Percentiles rank a stretch among this genome's conserved stretches.
These are phyloP conservation scores for Doryteuthis pealeii DNA, from an alignment of 1,140 invertebrate species.

Conservation along the genomic window DNA sequence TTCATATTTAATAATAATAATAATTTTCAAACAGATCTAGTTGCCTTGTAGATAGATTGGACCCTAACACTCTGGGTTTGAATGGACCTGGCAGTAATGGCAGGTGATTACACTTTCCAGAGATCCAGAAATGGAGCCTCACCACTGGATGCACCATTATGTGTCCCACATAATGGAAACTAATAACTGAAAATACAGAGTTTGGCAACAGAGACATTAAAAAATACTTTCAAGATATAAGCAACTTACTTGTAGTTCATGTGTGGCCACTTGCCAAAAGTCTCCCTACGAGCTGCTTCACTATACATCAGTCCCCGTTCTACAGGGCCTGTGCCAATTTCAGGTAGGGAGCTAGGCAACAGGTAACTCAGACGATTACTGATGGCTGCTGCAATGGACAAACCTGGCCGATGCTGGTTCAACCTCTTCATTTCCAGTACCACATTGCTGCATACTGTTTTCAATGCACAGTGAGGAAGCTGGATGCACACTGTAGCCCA, in stretches of 20 bases:
- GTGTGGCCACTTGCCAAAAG: constrained; percentile 91
- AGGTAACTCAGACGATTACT: constrained; percentile 82
- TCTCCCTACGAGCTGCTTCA: constrained; percentile 83
- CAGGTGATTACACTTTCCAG: too few relatives aligned
- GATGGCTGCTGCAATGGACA: constrained; percentile 85
- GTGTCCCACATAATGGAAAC: too few relatives aligned
- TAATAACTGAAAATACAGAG: too few relatives aligned
- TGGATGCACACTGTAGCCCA: constrained; percentile 87
- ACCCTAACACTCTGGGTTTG: too few relatives aligned
- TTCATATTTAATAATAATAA: too few relatives aligned
- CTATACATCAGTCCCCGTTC: constrained; percentile 75
- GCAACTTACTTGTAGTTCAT: constrained; percentile 88
- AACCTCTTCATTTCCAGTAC: constrained; percentile 80
- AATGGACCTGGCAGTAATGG: too few relatives aligned
- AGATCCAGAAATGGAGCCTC: too few relatives aligned
- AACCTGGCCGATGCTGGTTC: constrained; percentile 78
- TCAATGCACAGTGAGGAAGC: constrained; percentile 75
- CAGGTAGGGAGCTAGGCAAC: constrained; percentile 51
- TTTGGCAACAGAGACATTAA: too few relatives aligned
- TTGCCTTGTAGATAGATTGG: too few relatives aligned
- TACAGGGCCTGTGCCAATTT: constrained; percentile 40
- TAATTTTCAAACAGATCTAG: too few relatives aligned
- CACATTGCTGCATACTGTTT: constrained; percentile 75
- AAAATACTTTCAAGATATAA: too few relatives aligned
- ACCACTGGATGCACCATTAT: too few relatives aligned